phyloP scores from a whole-genome alignment of 2,113 vertebrate genomes.

The Centropristis striata region DNA sequence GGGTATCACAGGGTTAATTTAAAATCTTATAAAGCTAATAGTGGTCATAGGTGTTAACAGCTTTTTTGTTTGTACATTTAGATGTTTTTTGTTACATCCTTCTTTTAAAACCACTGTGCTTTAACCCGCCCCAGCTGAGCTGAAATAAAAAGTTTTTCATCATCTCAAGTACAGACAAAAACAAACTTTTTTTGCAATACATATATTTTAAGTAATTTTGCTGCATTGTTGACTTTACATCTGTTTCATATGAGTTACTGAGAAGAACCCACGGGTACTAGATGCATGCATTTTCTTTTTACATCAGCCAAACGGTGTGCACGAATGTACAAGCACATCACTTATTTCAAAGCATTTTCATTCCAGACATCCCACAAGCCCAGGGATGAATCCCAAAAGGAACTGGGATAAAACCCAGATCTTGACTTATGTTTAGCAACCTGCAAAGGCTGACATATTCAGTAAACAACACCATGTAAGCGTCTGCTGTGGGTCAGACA shows the following conservation, averaged over 20 bases:
- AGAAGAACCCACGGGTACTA: conserved; percentile 17
- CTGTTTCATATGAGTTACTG: conserved; percentile 36
- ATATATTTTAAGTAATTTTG: neutral
- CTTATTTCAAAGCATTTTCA: conserved; percentile 47
- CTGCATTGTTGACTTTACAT: conserved; percentile 8
- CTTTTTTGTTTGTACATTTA: no score
- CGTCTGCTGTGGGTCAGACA: conserved; percentile 27
- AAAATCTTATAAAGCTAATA: no score
- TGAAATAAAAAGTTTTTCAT: neutral
- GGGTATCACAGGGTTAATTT: no score
- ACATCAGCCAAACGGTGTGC: conserved; percentile 3
- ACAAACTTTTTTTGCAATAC: neutral
- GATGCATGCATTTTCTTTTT: neutral
- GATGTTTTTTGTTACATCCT: no score
- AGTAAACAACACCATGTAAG: conserved; percentile 35
- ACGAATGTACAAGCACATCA: conserved; percentile 11
- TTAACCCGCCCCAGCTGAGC: no score
- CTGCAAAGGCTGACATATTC: conserved; percentile 24
- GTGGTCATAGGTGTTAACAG: no score
- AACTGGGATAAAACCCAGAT: conserved; percentile 19
- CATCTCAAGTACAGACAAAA: neutral
- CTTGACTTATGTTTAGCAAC: conserved; percentile 22
- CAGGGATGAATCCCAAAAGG: conserved; percentile 25
- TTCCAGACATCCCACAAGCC: conserved; percentile 7
- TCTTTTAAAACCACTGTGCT: no score